Conservation (phyloP, 2,113 vertebrate genomes). For the Sinocyclocheilus grahami region DNA sequence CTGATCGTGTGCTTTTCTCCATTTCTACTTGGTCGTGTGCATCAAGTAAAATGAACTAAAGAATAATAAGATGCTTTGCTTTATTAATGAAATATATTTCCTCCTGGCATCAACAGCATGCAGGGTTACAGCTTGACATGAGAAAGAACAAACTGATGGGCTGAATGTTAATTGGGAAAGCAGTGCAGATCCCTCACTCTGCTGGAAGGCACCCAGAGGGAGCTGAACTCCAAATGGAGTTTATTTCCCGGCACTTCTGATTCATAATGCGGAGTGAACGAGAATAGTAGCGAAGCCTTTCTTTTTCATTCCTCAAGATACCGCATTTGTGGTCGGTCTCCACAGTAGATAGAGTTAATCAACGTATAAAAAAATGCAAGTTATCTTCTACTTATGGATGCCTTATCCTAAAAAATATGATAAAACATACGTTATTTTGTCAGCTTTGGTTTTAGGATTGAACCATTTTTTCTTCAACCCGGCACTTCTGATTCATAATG, state of each 20-base stretch:
- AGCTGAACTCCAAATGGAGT: slow-evolving; percentile 65
- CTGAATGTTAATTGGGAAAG: slow-evolving; percentile 77
- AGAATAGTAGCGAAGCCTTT: slow-evolving; percentile 50
- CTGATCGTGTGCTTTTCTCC: not conserved
- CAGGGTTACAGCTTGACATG: slow-evolving; percentile 61
- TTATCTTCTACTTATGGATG: not conserved
- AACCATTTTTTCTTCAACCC: too few relatives aligned
- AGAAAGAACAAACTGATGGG: slow-evolving; percentile 62
- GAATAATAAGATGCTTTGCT: slow-evolving; percentile 38
- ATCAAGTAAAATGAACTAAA: not conserved
- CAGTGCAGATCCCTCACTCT: slow-evolving; percentile 66
- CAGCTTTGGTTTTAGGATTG: not conserved
- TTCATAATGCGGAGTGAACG: slow-evolving; percentile 53
- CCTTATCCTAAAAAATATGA: not conserved
- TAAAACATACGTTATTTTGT: not conserved
- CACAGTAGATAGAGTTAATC: slow-evolving; percentile 4
- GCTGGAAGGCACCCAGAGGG: slow-evolving; percentile 71
- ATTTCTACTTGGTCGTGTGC: not conserved
- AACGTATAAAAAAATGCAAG: not conserved
- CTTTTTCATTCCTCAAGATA: not conserved
- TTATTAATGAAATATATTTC: slow-evolving; percentile 69
- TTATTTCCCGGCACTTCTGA: slow-evolving; percentile 44
- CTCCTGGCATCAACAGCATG: slow-evolving; percentile 56
- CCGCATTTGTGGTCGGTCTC: slow-evolving; percentile 8
- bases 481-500: slow-evolving; percentile 45